Evolutionary conservation across 2,797 vertebrate species (phyloP), one percentile per base, ranked within the genome.

Genomic region (Hypotaenidia philippensis): DNA sequence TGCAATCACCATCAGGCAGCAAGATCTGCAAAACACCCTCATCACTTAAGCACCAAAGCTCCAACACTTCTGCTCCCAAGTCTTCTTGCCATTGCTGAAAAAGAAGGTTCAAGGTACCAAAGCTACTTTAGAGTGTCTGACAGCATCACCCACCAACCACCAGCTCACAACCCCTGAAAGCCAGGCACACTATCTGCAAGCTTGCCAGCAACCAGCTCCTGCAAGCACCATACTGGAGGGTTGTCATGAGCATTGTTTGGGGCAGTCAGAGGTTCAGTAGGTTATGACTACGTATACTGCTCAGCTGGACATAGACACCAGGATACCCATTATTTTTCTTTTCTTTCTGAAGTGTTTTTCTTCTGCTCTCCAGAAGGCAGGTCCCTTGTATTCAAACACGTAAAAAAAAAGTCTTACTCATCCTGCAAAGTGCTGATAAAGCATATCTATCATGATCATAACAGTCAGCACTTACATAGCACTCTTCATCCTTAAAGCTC

Each of bases 381-480:
- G 11, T 74, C 56, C 34, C 50, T 57, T 11, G 10, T 32, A 55
- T 13, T 13, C 60, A 32, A 77, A 82, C 2, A 5, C 44, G 11
- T 13, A 38, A 26, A n/a, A 49, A 49, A 36, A 34, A 6, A 50
- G 31, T 34, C 88, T 94, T 80, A 65, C 59, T 89, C 82, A 89
- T 72, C 72, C 79, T 36, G 40, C 52, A 45, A 87, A 76, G 41
- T 91, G 94, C 96, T 96, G 91, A 96, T 72, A 65, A 87, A 80
- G 88, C 75, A 16, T 4, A 94, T 93, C 68, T 40, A 75, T 72
- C 81, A 63, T 2, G 38, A 89, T 87, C 90, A 29, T 10, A 74
- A 12, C 3, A 87, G 76, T 95, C 95, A 96, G 96, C 95, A 68
- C 70, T 96, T 93, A 85, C 90, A 38, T 20, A 52, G 92, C 84